These are phyloP conservation scores for Tarsius wallacei DNA, from an alignment of 2,797 vertebrate species.

Conservation along the genomic window DNA sequence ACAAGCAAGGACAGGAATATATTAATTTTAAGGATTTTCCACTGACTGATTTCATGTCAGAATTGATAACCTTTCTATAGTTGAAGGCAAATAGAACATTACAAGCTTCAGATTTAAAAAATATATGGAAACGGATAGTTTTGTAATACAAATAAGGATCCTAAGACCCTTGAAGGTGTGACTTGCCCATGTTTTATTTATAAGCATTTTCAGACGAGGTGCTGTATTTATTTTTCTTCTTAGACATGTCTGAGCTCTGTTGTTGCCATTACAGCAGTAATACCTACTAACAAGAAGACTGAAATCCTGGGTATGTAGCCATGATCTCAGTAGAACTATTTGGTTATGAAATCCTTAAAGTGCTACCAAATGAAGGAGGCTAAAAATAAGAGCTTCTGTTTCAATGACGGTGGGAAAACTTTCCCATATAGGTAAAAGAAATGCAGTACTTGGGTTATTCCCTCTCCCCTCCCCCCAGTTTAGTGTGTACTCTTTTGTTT, in stretches of 20 bases:
- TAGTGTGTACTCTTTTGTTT: background rate
- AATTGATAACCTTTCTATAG: background rate
- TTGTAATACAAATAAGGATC: background rate
- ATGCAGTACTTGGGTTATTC: fast-evolving
- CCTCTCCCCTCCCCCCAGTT: background rate
- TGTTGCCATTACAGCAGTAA: background rate
- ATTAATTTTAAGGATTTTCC: constrained; percentile 16
- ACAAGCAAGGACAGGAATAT: background rate
- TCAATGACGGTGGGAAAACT: background rate
- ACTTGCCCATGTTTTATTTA: background rate
- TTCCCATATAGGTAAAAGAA: background rate
- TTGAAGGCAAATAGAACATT: background rate
- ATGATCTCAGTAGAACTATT: background rate
- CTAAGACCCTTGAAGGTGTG: background rate
- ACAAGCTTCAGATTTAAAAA: background rate
- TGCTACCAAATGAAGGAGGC: background rate
- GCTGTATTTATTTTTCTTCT: background rate
- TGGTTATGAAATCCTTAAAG: background rate
- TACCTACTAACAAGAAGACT: background rate
- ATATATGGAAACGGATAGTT: background rate
- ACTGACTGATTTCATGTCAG: background rate
- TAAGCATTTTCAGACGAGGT: background rate
- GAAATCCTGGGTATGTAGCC: background rate
- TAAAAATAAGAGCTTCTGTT: background rate
- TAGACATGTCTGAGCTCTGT: background rate